Base-by-base conservation (phyloP, 1,140 invertebrate genomes). In the Drosophila ananassae region DNA sequence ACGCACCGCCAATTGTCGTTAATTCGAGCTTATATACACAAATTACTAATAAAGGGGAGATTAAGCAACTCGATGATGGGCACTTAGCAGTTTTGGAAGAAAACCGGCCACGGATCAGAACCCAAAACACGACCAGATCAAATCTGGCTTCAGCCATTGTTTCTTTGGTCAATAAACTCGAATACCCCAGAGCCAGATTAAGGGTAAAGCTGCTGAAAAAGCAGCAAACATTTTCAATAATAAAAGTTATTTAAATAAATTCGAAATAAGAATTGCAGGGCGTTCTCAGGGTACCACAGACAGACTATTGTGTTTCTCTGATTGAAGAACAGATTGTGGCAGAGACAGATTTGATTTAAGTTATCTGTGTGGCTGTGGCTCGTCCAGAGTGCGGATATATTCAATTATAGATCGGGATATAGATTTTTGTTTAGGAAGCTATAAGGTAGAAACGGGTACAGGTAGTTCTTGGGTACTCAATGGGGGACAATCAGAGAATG, bases 351-450 rank as follows among this genome's bases (percentile, higher is more conserved):
- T 50, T 61, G 69, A 71, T 71, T 79, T 61, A 44, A 67, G 41
- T 25, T 41, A 60, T 46, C 37, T 67, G 28, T 30, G 55, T 59
- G 17, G 62, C 50, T 37, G 54, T 54, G 46, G 10, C 9, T 50
- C 21, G 13, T 50, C 17, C 17, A 37, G 28, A 57, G 48, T 59
- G 60, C 83, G 83, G 82, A 87, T 79, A 89, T 46, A 87, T 79
- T 87, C 82, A 87, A 87, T 87, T 89, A 87, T 66, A 61, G 75
- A 32, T 67, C 52, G 21, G 24, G 37, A 64, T n/a, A n/a, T n/a
- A n/a, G n/a, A 28, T 52, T 61, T 51, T 68, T 56, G 55, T 68
- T 57, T 73, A 21, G 25, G 2, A 12, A 24, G 44, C 9, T 30
- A n/a, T 3, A 8, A 17, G 28, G 3, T 22, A 7, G 17, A 17